Conservation (phyloP, 35 echinoderm and acorn worm species). For the Heliocidaris tuberculata region DNA sequence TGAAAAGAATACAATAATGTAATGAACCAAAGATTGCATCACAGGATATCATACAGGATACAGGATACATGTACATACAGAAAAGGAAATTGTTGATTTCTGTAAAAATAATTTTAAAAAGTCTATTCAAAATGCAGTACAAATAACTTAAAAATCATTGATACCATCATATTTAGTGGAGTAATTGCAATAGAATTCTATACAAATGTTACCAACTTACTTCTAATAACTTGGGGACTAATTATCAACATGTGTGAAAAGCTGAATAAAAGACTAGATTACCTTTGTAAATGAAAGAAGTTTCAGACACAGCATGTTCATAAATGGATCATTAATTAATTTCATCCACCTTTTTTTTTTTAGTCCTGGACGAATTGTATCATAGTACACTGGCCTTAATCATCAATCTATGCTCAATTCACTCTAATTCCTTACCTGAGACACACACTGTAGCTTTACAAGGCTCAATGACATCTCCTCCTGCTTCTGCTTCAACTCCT, state of each 20-base stretch:
- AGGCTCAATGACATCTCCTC: slow-evolving; percentile 42
- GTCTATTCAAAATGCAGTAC: too few relatives aligned
- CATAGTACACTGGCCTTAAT: not conserved
- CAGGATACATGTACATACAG: not conserved
- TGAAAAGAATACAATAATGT: not conserved
- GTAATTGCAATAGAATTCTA: not conserved
- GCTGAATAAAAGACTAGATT: too few relatives aligned
- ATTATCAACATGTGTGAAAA: too few relatives aligned
- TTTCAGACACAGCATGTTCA: too few relatives aligned
- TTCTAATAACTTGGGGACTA: too few relatives aligned
- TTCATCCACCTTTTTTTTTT: too few relatives aligned
- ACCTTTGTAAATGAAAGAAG: too few relatives aligned
- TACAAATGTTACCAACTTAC: too few relatives aligned
- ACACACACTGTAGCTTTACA: slow-evolving; percentile 81
- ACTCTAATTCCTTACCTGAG: slow-evolving; percentile 55
- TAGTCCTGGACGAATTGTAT: too few relatives aligned
- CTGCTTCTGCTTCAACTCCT: slow-evolving; percentile 15
- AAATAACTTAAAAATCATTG: not conserved
- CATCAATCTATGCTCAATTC: not conserved
- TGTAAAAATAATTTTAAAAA: not conserved
- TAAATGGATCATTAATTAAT: too few relatives aligned
- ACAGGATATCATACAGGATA: not conserved
- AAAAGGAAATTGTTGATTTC: not conserved
- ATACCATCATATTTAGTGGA: not conserved
- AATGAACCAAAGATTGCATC: not conserved